Evolutionary conservation across 2,113 vertebrate species (phyloP).

Genomic region (Megalops atlanticus): DNA sequence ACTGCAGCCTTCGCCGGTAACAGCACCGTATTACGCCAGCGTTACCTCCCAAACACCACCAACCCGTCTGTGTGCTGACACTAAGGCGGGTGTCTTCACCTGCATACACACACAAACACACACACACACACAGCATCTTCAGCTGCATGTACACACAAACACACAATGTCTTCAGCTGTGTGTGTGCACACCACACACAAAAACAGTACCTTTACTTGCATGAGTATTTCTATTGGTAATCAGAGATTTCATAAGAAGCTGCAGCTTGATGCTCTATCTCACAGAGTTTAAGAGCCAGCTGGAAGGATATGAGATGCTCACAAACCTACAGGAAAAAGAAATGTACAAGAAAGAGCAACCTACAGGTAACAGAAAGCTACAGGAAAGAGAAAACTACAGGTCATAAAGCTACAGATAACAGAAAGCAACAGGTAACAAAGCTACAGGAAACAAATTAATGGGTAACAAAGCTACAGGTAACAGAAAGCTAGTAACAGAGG

Average conservation of each 20-base stretch:
- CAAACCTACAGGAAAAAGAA: not conserved
- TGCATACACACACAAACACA: slow-evolving; percentile 69
- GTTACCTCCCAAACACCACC: slow-evolving; percentile 80
- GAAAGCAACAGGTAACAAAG: too few relatives aligned
- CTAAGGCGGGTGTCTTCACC: slow-evolving; percentile 78
- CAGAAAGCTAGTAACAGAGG: too few relatives aligned
- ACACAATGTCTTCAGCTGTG: not conserved
- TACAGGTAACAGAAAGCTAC: not conserved
- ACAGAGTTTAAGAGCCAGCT: not conserved
- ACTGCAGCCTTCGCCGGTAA: slow-evolving; percentile 49
- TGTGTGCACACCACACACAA: not conserved
- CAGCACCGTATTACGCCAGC: slow-evolving; percentile 55
- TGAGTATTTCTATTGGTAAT: not conserved
- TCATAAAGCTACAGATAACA: too few relatives aligned
- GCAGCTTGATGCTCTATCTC: too few relatives aligned
- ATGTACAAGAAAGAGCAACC: not conserved
- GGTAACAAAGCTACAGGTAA: too few relatives aligned
- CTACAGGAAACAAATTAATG: too few relatives aligned
- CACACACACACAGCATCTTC: slow-evolving; percentile 23
- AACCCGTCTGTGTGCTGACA: slow-evolving; percentile 76
- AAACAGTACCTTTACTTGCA: not conserved
- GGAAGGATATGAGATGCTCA: not conserved
- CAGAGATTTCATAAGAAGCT: too few relatives aligned
- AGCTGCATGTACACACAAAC: slow-evolving; percentile 7
- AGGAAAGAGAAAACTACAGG: not conserved